Conservation (phyloP, 2,888 invertebrate species). For the Drosophila setosimentum region DNA sequence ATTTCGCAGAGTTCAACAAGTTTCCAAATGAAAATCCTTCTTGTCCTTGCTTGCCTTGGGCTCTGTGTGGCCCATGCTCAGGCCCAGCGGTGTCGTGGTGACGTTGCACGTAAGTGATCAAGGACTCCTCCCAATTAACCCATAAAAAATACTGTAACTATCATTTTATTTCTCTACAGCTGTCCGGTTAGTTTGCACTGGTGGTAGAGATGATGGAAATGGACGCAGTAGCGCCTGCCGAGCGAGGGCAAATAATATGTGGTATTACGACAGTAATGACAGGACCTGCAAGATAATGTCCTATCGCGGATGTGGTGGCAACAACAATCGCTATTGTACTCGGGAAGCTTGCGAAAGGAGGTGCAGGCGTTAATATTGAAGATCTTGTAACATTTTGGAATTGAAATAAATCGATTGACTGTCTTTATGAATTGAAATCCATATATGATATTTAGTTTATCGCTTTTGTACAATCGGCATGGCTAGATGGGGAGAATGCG, state of each 20-base stretch:
- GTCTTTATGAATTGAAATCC: background rate
- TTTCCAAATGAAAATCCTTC: conserved; percentile 39
- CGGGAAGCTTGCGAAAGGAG: background rate
- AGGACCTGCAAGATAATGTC: background rate
- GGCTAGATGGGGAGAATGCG: too few relatives aligned
- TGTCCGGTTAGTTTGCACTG: too few relatives aligned
- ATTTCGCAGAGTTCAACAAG: background rate
- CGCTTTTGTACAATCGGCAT: too few relatives aligned
- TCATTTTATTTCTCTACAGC: too few relatives aligned
- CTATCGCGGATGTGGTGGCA: background rate
- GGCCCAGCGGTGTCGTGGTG: conserved; percentile 19
- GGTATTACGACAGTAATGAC: background rate
- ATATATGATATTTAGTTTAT: background rate
- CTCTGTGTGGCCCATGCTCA: conserved; percentile 27
- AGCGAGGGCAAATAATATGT: background rate
- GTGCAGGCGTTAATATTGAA: background rate
- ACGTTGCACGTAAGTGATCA: background rate
- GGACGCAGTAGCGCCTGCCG: too few relatives aligned
- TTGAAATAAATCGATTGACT: background rate
- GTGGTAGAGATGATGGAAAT: too few relatives aligned
- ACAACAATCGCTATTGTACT: background rate
- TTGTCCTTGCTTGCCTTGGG: conserved; percentile 31
- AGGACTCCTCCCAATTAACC: too few relatives aligned
- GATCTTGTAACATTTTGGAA: background rate
- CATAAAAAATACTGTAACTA: too few relatives aligned